Evolutionary conservation across 2,888 invertebrate genomes (phyloP).

Genomic region (Lathronympha strigana): DNA sequence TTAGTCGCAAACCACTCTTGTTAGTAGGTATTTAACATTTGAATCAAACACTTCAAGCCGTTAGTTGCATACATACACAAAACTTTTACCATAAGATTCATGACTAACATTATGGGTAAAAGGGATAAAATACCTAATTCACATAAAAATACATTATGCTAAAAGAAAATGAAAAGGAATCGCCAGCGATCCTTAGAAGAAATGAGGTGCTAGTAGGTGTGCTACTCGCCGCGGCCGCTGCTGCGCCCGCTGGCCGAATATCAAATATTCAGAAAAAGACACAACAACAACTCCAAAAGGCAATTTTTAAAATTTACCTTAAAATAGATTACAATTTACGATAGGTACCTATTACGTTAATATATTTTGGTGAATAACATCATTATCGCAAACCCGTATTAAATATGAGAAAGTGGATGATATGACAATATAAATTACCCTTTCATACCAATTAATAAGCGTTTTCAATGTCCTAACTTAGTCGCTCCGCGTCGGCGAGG

Average conservation of each 20-base stretch:
- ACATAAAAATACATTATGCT: conserved; percentile 75
- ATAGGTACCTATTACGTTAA: conserved; percentile 76
- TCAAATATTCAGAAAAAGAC: conserved; percentile 78
- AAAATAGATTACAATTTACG: conserved; percentile 79
- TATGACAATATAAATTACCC: conserved; percentile 85
- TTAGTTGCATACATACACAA: conserved; percentile 74
- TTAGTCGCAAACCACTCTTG: conserved; percentile 77
- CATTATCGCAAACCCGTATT: conserved; percentile 85
- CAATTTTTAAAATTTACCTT: conserved; percentile 81
- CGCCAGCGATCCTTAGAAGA: conserved; percentile 80
- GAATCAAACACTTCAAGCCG: conserved; percentile 76
- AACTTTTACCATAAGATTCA: conserved; percentile 61
- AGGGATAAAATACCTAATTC: conserved; percentile 67
- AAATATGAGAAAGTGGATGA: conserved; percentile 84
- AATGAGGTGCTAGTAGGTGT: conserved; percentile 77
- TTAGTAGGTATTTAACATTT: conserved; percentile 72
- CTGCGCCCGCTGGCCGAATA: conserved; percentile 67
- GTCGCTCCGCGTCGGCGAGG: conserved; percentile 73
- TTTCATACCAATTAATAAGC: conserved; percentile 85
- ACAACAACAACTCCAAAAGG: conserved; percentile 79
- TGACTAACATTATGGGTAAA: conserved; percentile 66
- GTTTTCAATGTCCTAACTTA: conserved; percentile 84
- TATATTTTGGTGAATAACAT: conserved; percentile 83
- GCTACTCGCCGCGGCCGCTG: conserved; percentile 17
- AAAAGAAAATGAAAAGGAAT: conserved; percentile 77